These are phyloP conservation scores for Pandemis cinnamomeana DNA, from an alignment of 2,888 invertebrate genomes.

Conservation along the genomic window DNA sequence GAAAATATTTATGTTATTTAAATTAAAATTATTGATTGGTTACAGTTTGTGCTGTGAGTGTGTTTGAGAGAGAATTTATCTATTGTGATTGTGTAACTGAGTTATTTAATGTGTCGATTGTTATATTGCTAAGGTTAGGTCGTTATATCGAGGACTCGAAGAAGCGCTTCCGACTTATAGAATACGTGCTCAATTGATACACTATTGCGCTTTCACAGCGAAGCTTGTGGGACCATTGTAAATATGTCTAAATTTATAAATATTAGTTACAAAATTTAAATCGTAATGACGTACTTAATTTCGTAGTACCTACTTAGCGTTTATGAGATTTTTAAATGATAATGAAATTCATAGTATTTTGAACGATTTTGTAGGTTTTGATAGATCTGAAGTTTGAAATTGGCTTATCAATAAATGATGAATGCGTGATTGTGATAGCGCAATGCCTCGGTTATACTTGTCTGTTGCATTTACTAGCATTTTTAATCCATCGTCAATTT, in stretches of 20 bases:
- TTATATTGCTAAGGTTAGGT: constrained; percentile 66
- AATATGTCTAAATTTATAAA: constrained; percentile 80
- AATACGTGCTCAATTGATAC: constrained; percentile 79
- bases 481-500: constrained; percentile 74
- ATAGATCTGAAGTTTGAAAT: constrained; percentile 74
- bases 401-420: constrained; percentile 70
- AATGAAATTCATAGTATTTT: constrained; percentile 73
- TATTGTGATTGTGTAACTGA: constrained; percentile 77
- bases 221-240: constrained; percentile 76
- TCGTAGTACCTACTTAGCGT: constrained; percentile 80
- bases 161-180: constrained; percentile 69
- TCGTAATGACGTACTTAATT: constrained; percentile 69
- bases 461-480: constrained; percentile 84
- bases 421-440: constrained; percentile 76
- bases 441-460: constrained; percentile 74
- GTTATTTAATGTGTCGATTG: constrained; percentile 81
- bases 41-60: constrained; percentile 80
- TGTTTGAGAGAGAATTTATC: constrained; percentile 67
- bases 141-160: constrained; percentile 60
- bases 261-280: constrained; percentile 72
- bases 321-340: constrained; percentile 79
- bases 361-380: constrained; percentile 73
- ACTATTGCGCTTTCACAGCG: constrained; percentile 78
- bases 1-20: constrained; percentile 81
- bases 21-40: constrained; percentile 75